These are phyloP conservation scores for Elmis aenea DNA, from an alignment of 2,888 invertebrate genomes.

Conservation along the genomic window DNA sequence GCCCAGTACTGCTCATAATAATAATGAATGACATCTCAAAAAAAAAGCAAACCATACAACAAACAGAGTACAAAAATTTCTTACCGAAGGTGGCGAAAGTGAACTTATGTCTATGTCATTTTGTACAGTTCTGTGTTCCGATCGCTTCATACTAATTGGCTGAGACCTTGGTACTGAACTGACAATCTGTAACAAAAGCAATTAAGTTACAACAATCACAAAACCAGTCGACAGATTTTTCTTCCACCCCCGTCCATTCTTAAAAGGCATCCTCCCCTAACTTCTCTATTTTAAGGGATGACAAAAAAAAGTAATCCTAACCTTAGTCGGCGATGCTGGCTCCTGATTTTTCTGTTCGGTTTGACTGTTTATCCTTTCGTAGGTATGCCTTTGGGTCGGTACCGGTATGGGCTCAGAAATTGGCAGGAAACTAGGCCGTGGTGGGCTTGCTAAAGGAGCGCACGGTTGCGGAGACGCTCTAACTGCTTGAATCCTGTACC, in stretches of 20 bases:
- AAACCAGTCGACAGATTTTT: background rate
- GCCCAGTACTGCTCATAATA: too few species aligned
- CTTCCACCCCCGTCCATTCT: too few species aligned
- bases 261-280: too few species aligned
- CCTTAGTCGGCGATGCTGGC: conserved; percentile 24
- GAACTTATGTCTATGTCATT: conserved; percentile 89
- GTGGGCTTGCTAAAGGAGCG: conserved; percentile 51
- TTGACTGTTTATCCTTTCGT: conserved; percentile 44
- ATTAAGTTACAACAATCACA: conserved; percentile 2
- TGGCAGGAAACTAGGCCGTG: conserved; percentile 63
- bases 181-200: conserved; percentile 23
- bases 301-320: conserved; percentile 3
- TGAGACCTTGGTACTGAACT: conserved; percentile 73
- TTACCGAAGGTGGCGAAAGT: conserved; percentile 84
- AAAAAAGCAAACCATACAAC: too few species aligned
- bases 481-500: conserved; percentile 12
- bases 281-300: too few species aligned
- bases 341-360: conserved; percentile 22
- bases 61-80: too few species aligned
- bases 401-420: conserved; percentile 75
- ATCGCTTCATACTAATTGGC: conserved; percentile 77
- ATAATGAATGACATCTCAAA: background rate
- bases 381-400: conserved; percentile 59
- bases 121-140: conserved; percentile 63
- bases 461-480: conserved; percentile 20